Evolutionary conservation across 2,797 vertebrate genomes (phyloP).

Genomic region (Balearica regulorum): DNA sequence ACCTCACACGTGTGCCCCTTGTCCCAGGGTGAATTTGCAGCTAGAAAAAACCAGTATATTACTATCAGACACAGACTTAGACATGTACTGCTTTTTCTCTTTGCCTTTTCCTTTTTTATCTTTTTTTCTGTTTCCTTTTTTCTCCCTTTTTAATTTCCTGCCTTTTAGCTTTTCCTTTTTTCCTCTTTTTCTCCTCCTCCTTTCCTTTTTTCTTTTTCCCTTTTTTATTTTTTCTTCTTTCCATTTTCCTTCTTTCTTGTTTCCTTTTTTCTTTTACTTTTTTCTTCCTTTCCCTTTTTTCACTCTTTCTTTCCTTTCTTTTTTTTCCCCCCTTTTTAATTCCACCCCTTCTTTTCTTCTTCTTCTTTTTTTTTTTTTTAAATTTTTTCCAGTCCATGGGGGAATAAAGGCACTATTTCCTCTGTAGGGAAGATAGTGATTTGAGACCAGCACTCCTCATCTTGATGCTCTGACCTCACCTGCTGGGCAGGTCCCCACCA

Average conservation of each 20-base stretch:
- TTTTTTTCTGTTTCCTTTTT: too few species aligned
- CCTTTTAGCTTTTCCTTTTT: too few species aligned
- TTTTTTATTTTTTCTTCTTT: fast-evolving
- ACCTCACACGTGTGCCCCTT: too few species aligned
- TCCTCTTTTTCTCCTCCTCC: fast-evolving
- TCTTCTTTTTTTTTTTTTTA: too few species aligned
- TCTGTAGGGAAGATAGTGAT: not conserved
- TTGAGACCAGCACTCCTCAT: not conserved
- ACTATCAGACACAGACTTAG: not conserved
- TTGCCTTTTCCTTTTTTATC: not conserved
- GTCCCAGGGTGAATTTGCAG: not conserved
- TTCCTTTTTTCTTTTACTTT: too few species aligned
- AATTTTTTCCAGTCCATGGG: not conserved
- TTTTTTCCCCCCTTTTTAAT: too few species aligned
- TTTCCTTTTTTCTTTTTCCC: too few species aligned
- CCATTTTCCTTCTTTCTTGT: too few species aligned
- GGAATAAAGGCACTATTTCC: not conserved
- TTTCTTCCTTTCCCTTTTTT: too few species aligned
- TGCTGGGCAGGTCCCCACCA: not conserved
- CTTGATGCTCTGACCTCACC: not conserved
- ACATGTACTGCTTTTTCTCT: not conserved
- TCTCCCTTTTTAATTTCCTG: too few species aligned
- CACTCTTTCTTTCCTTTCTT: too few species aligned
- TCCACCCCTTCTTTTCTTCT: too few species aligned
- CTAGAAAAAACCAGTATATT: not conserved